Evolutionary conservation across 2,888 invertebrate species (phyloP).

Genomic region (Stegana nigrithorax): DNA sequence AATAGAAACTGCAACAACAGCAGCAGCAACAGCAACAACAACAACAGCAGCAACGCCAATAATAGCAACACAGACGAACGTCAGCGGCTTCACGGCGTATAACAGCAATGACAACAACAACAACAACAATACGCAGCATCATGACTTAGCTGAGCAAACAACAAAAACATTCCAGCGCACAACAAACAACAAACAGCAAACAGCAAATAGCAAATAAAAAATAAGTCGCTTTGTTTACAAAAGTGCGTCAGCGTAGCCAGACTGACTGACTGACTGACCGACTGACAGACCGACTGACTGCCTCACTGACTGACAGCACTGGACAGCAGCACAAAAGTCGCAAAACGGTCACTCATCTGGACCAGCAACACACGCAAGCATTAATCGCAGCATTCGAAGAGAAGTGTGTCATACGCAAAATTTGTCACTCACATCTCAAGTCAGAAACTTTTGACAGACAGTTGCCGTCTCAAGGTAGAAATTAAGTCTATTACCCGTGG

Average conservation of each 20-base stretch:
- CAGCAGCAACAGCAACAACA: conserved; percentile 14
- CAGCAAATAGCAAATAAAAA: too few relatives aligned
- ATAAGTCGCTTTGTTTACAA: too few relatives aligned
- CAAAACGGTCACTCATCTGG: too few relatives aligned
- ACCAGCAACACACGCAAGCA: too few relatives aligned
- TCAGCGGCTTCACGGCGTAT: not conserved
- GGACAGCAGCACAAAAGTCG: too few relatives aligned
- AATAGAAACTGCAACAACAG: conserved; percentile 26
- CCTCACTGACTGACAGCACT: too few relatives aligned
- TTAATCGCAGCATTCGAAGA: too few relatives aligned
- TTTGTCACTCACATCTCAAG: conserved; percentile 37
- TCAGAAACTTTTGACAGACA: too few relatives aligned
- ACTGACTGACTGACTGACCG: too few relatives aligned
- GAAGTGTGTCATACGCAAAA: conserved; percentile 43
- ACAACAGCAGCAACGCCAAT: conserved; percentile 21
- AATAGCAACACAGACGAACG: conserved; percentile 28
- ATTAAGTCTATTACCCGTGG: too few relatives aligned
- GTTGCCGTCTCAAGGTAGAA: too few relatives aligned
- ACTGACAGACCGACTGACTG: conserved; percentile 28
- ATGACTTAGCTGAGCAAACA: not conserved
- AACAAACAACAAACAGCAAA: conserved; percentile 5
- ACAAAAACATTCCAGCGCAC: conserved; percentile 52
- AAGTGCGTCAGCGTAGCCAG: too few relatives aligned
- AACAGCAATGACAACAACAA: not conserved
- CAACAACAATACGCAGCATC: not conserved